These are phyloP conservation scores for Neoascia interrupta DNA, from an alignment of 2,888 invertebrate genomes.

Conservation along the genomic window DNA sequence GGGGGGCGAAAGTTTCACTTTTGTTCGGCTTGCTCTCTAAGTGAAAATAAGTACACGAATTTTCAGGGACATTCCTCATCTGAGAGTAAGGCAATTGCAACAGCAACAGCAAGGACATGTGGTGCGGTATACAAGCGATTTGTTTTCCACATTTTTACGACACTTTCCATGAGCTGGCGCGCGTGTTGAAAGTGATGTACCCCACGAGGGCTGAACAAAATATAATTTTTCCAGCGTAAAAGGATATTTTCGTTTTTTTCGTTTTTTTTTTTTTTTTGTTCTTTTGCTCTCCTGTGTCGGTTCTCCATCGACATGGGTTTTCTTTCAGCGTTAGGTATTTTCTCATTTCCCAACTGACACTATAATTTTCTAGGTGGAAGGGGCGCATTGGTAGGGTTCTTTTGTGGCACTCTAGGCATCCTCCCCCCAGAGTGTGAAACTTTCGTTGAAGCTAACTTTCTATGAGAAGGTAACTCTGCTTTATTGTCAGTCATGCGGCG, in stretches of 20 bases:
- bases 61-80: slow-evolving; percentile 42
- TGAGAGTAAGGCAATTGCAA: slow-evolving; percentile 2
- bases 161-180: slow-evolving; percentile 15
- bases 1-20: slow-evolving; percentile 48
- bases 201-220: slow-evolving; percentile 23
- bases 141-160: slow-evolving; percentile 40
- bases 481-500: slow-evolving; percentile 23
- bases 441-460: slow-evolving; percentile 48
- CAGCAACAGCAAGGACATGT: background rate
- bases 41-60: slow-evolving; percentile 54
- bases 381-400: slow-evolving; percentile 8
- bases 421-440: slow-evolving; percentile 29
- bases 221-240: slow-evolving; percentile 46
- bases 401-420: background rate
- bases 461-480: slow-evolving; percentile 34
- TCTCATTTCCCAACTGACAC: slow-evolving; percentile 56
- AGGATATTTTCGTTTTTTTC: slow-evolving; percentile 43
- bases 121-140: slow-evolving; percentile 29
- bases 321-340: slow-evolving; percentile 38
- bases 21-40: slow-evolving; percentile 28
- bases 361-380: slow-evolving; percentile 44
- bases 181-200: too few species aligned
- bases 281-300: too few species aligned
- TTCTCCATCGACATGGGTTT: slow-evolving; percentile 24
- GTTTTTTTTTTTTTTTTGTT: too few species aligned